These are phyloP conservation scores for Eurypyga helias DNA, from an alignment of 2,113 vertebrate genomes.

Conservation along the genomic window DNA sequence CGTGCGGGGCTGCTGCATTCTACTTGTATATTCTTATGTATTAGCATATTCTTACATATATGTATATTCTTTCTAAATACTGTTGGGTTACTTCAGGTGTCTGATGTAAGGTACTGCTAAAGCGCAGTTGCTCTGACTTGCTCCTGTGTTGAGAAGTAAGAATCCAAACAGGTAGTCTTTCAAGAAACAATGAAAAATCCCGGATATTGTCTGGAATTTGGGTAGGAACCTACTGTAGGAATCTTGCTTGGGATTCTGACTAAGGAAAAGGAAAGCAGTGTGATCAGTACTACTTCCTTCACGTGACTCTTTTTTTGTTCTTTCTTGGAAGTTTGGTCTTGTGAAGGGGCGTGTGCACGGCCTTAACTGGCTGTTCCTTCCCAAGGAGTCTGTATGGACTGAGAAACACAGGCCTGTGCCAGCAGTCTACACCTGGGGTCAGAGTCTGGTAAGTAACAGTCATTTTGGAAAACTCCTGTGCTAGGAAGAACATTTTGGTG, in stretches of 20 bases:
- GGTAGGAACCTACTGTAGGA: not conserved
- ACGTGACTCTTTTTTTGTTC: not conserved
- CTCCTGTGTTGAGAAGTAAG: not conserved
- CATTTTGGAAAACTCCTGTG: not conserved
- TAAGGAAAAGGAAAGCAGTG: not conserved
- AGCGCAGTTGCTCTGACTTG: not conserved
- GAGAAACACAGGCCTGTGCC: not conserved
- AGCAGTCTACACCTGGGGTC: not conserved
- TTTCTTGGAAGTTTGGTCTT: not conserved
- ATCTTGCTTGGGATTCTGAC: not conserved
- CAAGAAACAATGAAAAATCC: not conserved
- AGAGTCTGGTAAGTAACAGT: constrained; percentile 7
- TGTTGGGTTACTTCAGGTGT: not conserved
- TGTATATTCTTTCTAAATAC: not conserved
- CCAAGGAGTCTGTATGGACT: not conserved
- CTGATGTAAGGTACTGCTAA: not conserved
- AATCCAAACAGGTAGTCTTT: not conserved
- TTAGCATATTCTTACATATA: not conserved
- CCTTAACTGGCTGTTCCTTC: not conserved
- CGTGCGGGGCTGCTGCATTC: not conserved
- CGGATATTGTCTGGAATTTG: not conserved
- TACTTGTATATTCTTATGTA: not conserved
- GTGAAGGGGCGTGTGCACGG: not conserved
- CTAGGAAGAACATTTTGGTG: not conserved
- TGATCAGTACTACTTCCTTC: not conserved